Evolutionary conservation across 2,888 invertebrate species (phyloP).

Genomic region (Clanis bilineata): DNA sequence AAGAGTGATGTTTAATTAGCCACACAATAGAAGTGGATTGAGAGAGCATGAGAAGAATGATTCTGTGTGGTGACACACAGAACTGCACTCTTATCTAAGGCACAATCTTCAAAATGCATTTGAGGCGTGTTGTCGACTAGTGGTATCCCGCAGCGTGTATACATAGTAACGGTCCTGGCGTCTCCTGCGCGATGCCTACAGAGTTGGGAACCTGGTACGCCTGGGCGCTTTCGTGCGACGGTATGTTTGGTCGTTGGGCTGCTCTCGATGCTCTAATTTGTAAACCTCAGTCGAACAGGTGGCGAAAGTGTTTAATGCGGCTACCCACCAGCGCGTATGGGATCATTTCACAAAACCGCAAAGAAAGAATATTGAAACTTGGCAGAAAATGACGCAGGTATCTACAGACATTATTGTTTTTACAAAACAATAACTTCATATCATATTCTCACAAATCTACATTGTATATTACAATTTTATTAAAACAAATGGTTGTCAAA

Average conservation of each 20-base stretch:
- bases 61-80: slow-evolving; percentile 26
- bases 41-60: slow-evolving; percentile 32
- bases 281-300: slow-evolving; percentile 97
- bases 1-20: background rate
- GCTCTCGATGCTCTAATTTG: slow-evolving; percentile 61
- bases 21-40: slow-evolving; percentile 34
- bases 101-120: background rate
- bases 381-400: slow-evolving; percentile 98
- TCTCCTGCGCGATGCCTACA: slow-evolving; percentile 18
- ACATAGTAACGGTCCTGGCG: slow-evolving; percentile 8
- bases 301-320: slow-evolving; percentile 97
- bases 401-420: slow-evolving; percentile 31
- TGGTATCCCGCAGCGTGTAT: background rate
- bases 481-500: background rate
- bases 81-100: background rate
- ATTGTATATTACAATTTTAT: background rate
- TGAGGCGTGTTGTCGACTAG: background rate
- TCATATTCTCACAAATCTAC: background rate
- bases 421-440: slow-evolving; percentile 17
- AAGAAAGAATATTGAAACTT: slow-evolving; percentile 98
- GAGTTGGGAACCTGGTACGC: slow-evolving; percentile 44
- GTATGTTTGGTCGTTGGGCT: slow-evolving; percentile 63
- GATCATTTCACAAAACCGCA: slow-evolving; percentile 99
- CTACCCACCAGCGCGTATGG: slow-evolving; percentile 99
- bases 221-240: slow-evolving; percentile 59